Conservation (phyloP, 2,113 vertebrate genomes). For the Eretmochelys imbricata region DNA sequence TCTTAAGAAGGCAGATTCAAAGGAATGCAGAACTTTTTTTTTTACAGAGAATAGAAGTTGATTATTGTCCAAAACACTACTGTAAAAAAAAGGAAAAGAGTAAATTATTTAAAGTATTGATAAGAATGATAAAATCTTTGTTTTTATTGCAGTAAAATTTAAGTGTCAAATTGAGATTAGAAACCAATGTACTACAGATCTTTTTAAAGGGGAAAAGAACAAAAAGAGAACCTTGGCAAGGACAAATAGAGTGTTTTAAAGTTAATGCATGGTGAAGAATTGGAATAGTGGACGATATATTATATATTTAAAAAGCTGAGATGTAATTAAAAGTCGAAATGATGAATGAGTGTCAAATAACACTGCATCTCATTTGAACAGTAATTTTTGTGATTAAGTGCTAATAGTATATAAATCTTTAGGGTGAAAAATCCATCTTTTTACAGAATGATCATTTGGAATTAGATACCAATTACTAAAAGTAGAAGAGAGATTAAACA, state of each 20-base stretch:
- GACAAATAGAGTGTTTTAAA: not conserved
- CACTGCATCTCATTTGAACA: not conserved
- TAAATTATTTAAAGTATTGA: not conserved
- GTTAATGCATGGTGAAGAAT: not conserved
- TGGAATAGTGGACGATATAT: not conserved
- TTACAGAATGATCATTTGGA: not conserved
- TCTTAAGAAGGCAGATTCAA: not conserved
- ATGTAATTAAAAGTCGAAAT: not conserved
- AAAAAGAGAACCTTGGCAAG: not conserved
- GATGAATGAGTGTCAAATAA: not conserved
- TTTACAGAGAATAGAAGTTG: not conserved
- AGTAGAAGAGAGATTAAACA: not conserved
- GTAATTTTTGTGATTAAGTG: not conserved
- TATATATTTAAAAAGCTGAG: not conserved
- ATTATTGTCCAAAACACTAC: not conserved
- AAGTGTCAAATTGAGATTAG: not conserved
- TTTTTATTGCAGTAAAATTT: not conserved
- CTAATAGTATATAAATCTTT: not conserved
- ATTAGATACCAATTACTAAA: not conserved
- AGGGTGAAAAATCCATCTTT: not conserved
- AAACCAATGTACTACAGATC: not conserved
- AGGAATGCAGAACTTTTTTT: not conserved
- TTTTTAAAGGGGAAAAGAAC: not conserved
- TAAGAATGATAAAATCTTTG: fast-evolving
- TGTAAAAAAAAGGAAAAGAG: not conserved